Conservation (phyloP, 2,797 vertebrate species). For the Rhinatrema bivittatum region DNA sequence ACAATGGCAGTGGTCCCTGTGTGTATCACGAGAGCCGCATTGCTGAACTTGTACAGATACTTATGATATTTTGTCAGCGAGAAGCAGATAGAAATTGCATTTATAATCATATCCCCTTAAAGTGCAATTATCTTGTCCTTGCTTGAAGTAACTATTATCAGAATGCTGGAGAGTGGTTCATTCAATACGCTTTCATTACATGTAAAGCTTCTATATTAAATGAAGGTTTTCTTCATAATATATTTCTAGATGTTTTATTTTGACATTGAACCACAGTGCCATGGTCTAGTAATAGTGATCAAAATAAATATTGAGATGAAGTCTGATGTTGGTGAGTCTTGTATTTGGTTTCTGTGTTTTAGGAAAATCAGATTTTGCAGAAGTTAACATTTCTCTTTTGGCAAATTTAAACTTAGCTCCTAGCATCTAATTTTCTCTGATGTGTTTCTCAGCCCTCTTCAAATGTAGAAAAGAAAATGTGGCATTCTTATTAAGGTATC, state of each 20-base stretch:
- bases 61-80: conserved; percentile 1
- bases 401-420: no score
- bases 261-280: no score
- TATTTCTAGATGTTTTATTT: no score
- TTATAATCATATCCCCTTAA: background rate
- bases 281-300: conserved; percentile 35
- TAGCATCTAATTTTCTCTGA: conserved; percentile 9
- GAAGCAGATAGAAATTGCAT: conserved; percentile 9
- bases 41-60: background rate
- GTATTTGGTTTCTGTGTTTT: conserved; percentile 28
- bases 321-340: conserved; percentile 34
- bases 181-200: conserved; percentile 26
- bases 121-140: conserved; percentile 13
- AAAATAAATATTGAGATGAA: conserved; percentile 40
- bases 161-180: no score
- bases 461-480: conserved; percentile 5
- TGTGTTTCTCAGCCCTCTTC: background rate
- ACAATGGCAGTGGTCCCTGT: no score
- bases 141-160: conserved; percentile 12
- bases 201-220: conserved; percentile 20
- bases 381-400: no score
- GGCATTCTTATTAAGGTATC: conserved; percentile 6
- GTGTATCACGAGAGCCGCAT: conserved; percentile 6
- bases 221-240: conserved; percentile 18
- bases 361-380: conserved; percentile 15